Evolutionary conservation across 2,888 invertebrate species (phyloP).

Genomic region (Clunio marinus): DNA sequence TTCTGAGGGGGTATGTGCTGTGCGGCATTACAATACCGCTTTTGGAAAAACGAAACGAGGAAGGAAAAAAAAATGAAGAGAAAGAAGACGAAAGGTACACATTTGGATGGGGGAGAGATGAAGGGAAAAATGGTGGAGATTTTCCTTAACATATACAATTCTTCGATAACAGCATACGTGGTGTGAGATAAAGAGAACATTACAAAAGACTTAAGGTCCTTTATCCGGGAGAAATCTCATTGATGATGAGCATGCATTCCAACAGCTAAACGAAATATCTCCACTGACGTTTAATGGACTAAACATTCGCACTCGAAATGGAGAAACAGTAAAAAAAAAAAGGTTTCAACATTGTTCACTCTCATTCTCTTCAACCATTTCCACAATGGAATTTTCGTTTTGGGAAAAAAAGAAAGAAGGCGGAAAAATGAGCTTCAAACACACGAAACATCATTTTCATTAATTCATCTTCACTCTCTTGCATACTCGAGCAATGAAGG

Average conservation of each 20-base stretch:
- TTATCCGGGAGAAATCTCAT: background rate
- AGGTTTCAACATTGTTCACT: background rate
- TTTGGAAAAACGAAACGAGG: background rate
- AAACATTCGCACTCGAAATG: background rate
- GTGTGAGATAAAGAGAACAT: constrained; percentile 7
- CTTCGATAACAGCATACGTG: background rate
- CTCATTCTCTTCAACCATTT: background rate
- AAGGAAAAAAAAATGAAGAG: constrained; percentile 6
- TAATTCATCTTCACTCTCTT: background rate
- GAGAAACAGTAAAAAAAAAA: background rate
- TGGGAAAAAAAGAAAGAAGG: background rate
- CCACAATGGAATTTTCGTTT: background rate
- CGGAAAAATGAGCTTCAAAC: background rate
- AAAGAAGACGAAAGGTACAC: constrained; percentile 2
- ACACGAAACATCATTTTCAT: background rate
- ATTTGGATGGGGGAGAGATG: constrained; percentile 3
- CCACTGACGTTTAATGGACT: background rate
- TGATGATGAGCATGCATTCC: constrained; percentile 15
- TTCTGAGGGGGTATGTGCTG: background rate
- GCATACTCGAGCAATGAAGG: background rate
- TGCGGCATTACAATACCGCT: constrained; percentile 4
- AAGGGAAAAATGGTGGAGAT: constrained; percentile 29
- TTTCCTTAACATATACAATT: background rate
- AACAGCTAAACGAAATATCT: background rate
- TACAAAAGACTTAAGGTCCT: constrained; percentile 7